phyloP scores from a whole-genome alignment of 1,140 invertebrate genomes.

The Cataglyphis hispanica region DNA sequence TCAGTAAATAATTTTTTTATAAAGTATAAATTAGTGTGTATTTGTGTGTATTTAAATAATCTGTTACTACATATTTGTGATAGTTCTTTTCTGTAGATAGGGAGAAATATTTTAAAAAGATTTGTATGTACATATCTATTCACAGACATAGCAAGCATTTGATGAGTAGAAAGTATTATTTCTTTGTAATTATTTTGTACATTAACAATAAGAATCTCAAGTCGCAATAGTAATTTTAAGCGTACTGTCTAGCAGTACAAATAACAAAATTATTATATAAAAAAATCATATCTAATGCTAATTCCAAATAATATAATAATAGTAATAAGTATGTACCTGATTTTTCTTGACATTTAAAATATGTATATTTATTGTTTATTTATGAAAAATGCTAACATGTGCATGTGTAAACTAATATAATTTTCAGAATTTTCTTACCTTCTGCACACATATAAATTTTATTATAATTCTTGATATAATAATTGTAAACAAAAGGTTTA shows the following conservation, averaged over 20 bases:
- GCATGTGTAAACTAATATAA: not conserved
- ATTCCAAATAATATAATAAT: constrained; percentile 3
- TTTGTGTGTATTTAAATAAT: not conserved
- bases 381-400: constrained; percentile 63
- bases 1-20: constrained; percentile 24
- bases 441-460: not conserved
- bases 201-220: constrained; percentile 27
- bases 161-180: constrained; percentile 47
- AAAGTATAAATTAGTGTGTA: not conserved
- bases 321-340: constrained; percentile 69
- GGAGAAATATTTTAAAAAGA: constrained; percentile 24
- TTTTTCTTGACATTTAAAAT: constrained; percentile 64
- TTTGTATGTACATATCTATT: constrained; percentile 32
- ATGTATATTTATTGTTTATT: constrained; percentile 70
- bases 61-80: not conserved
- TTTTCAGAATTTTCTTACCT: constrained; percentile 14
- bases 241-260: not conserved
- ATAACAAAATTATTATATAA: constrained; percentile 41
- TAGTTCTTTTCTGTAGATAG: constrained; percentile 15
- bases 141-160: not conserved
- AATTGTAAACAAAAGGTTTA: constrained; percentile 9
- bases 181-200: constrained; percentile 46
- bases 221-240: constrained; percentile 4
- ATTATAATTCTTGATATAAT: constrained; percentile 23
- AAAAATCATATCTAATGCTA: not conserved